A percentile compares a stretch with the other conserved stretches of the same genome.
Evolutionary conservation across 2,113 vertebrate genomes (phyloP).

Genomic region (Pantherophis guttatus): DNA sequence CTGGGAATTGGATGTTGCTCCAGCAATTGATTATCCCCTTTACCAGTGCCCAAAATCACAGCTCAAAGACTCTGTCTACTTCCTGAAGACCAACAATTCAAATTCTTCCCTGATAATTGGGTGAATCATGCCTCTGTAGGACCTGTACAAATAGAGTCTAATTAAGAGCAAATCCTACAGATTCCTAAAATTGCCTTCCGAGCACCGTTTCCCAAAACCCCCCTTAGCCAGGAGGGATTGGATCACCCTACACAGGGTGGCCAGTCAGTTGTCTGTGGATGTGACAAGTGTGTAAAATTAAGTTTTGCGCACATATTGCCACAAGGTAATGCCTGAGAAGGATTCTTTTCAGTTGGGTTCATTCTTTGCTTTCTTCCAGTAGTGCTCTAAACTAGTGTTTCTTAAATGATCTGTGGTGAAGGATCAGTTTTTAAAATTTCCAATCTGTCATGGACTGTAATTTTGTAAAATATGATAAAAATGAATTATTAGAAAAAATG

Average conservation of each 20-base stretch:
- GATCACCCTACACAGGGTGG: neutral
- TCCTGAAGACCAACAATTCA: neutral
- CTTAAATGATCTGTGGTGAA: too few relatives aligned
- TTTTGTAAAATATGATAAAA: too few relatives aligned
- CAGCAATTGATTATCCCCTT: neutral
- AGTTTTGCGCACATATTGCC: neutral
- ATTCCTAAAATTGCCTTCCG: neutral
- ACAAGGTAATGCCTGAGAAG: neutral
- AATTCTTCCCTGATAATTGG: neutral
- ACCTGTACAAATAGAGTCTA: neutral
- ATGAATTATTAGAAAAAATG: too few relatives aligned
- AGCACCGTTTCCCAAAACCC: neutral
- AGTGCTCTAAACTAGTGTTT: too few relatives aligned
- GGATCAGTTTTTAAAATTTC: too few relatives aligned
- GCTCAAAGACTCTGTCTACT: neutral
- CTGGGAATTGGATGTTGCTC: neutral
- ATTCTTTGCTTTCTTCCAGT: too few relatives aligned
- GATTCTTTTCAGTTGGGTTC: too few relatives aligned
- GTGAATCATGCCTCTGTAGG: neutral
- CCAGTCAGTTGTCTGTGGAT: neutral
- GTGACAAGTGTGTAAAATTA: neutral
- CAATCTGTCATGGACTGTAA: too few relatives aligned
- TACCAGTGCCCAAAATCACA: neutral
- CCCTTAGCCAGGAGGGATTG: neutral
- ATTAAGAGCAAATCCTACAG: neutral